Evolutionary conservation across 2,797 vertebrate genomes (phyloP), one percentile per base, ranked within the genome.

Genomic region (Lophotriccus pileatus): DNA sequence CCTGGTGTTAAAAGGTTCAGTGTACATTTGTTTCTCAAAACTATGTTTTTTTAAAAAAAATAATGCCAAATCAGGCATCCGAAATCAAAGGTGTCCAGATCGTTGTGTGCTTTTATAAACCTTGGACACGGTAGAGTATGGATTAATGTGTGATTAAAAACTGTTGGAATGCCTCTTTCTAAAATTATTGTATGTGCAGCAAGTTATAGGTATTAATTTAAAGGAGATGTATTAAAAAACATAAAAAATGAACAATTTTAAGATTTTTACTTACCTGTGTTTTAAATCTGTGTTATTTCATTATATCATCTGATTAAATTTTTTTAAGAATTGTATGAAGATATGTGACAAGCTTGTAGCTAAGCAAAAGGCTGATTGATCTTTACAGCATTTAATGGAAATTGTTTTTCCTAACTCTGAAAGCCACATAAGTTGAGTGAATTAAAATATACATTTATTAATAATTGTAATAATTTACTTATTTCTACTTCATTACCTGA

Each of bases 1-100:
- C 22, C 8, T 12, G 24, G 22, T 44, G 41, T 56, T 88, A 74
- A 41, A 60, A 83, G 52, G 13, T 27, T 62, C 37, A 53, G 21
- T 43, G 55, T 56, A 24, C 18, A 15, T 39, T 76, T 86, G 30
- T 67, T 83, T 69, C 62, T 87, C n/a, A 37, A 67, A 78, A 44
- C 27, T 30, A n/a, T 0, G 1, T 39, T 39, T 39, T 75, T 25
- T 7, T 0, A 5, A 69, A 77, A 52, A n/a, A 49, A 39, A 28
- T 36, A n/a, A 13, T 36, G 27, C 11, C 58, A 43, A 32, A 55
- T 24, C 24, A 41, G 56, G 50, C 55, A 69, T 53, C 24, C 1
- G 43, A 66, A 83, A 14, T 15, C 24, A 86, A 75, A 59, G 52
- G 16, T 50, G 17, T 52, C 22, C 20, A 55, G 22, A 32, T 64